Conservation (phyloP, 2,797 vertebrate species). For the Trachops cirrhosus region DNA sequence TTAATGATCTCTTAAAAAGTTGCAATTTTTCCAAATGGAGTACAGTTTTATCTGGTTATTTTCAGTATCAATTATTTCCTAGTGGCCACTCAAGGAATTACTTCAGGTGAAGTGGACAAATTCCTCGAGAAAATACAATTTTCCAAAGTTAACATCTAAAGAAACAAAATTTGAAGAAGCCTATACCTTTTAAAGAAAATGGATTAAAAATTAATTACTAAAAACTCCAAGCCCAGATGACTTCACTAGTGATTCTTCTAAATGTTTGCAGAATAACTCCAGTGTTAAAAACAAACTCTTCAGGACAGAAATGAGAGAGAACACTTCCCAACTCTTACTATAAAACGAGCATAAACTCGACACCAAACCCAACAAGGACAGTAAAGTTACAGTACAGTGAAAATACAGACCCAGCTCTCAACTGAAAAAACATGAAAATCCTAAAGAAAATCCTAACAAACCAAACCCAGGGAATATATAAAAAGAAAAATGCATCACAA, state of each 20-base stretch:
- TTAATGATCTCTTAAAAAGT: background rate
- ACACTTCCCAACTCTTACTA: background rate
- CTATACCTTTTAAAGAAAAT: background rate
- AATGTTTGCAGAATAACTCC: background rate
- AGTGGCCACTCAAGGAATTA: background rate
- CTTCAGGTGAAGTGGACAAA: background rate
- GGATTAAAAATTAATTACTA: background rate
- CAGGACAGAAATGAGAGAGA: background rate
- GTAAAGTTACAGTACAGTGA: background rate
- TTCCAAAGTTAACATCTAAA: background rate
- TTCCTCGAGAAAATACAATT: background rate
- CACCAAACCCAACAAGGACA: background rate
- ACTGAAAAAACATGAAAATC: background rate
- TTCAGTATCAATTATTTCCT: background rate
- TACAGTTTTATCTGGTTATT: background rate
- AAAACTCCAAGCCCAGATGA: background rate
- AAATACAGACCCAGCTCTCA: background rate
- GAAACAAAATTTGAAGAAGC: background rate
- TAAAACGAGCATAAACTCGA: background rate
- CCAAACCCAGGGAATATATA: background rate
- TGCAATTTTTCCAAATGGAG: background rate
- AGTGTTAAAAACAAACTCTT: background rate
- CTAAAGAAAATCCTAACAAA: background rate
- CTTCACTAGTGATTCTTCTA: background rate
- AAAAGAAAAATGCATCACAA: background rate